Percentiles rank a stretch among this genome's conserved stretches.
phyloP scores from a whole-genome alignment of 2,888 invertebrate species.

The Microctonus aethiopoides region DNA sequence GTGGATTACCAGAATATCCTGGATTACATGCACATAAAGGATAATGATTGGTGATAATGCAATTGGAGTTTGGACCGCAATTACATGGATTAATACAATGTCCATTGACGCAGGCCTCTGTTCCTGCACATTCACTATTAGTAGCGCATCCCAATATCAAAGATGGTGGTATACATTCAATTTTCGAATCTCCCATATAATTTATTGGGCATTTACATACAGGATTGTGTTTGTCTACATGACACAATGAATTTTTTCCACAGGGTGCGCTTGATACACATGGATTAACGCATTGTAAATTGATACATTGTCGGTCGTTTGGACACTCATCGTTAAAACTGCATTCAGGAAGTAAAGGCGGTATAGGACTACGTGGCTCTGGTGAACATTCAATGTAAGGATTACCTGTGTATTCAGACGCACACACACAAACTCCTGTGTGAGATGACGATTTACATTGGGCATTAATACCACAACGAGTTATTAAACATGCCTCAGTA shows the following conservation, averaged over 20 bases:
- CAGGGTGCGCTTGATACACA: conserved; percentile 78
- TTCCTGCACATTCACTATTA: conserved; percentile 82
- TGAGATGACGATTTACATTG: conserved; percentile 82
- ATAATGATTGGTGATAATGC: conserved; percentile 84
- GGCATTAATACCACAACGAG: conserved; percentile 85
- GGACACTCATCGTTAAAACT: conserved; percentile 82
- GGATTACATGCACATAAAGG: conserved; percentile 85
- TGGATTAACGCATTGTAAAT: conserved; percentile 83
- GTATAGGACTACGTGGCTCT: conserved; percentile 56
- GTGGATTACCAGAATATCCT: conserved; percentile 88
- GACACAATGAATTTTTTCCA: conserved; percentile 84
- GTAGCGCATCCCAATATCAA: conserved; percentile 80
- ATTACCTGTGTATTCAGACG: conserved; percentile 82
- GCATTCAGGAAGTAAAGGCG: conserved; percentile 73
- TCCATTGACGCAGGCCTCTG: conserved; percentile 85
- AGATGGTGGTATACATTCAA: conserved; percentile 79
- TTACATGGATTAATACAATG: conserved; percentile 86
- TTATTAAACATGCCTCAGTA: conserved; percentile 81
- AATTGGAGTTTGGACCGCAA: conserved; percentile 86
- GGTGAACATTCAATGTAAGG: conserved; percentile 80
- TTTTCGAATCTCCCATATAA: conserved; percentile 78
- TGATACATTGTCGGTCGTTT: conserved; percentile 79
- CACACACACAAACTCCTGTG: conserved; percentile 82
- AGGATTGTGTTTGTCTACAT: conserved; percentile 80
- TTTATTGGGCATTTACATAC: conserved; percentile 85